Evolutionary conservation across 2,113 vertebrate species (phyloP), one percentile per base, ranked within the genome.

Genomic region (Sturnus vulgaris): DNA sequence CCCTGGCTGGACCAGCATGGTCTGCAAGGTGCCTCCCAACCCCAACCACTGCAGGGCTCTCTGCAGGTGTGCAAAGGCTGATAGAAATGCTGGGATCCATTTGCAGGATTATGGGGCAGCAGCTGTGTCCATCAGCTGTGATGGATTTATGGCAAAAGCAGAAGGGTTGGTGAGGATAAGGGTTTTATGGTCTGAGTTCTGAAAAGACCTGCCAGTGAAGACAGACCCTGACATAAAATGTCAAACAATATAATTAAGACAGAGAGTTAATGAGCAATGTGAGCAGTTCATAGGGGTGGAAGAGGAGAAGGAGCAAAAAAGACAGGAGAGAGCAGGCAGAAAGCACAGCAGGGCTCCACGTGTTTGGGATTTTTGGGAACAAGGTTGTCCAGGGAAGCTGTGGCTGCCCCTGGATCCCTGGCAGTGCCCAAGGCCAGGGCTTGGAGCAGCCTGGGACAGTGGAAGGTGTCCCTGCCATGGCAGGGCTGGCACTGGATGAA

Each of bases 21-120:
- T 12, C 47, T 63, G 17, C n/a, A 35, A 49, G 44, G 31, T 68
- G 13, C 14, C 31, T 20, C 42, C 31, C 44, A 31, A 6, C 17
- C 35, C 44, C 12, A 27, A 5, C 16, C 14, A 19, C 2, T 2
- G 4, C 61, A 27, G 44, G 44, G 33, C 2, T 42, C 71, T 13
- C 3, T 49, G 42, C 5, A 1, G 2, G 27, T 23, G 17, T 33
- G 37, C 1, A 15, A 57, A 35, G 33, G 40, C 9, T 9, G 4
- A 8, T 15, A 3, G 0, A 5, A 60, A 14, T 3, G 5, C 23
- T 59, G 33, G 39, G 42, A 27, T 22, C n/a, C 16, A 0, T 33
- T 23, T 31, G 49, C 23, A 81, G 56, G 65, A 19, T 7, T 5
- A 0, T 0, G 8, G 77, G 42, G 15, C 2, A 7, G 1, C 31